Conservation (phyloP, 1,140 invertebrate species). For the Pectinophora gossypiella region DNA sequence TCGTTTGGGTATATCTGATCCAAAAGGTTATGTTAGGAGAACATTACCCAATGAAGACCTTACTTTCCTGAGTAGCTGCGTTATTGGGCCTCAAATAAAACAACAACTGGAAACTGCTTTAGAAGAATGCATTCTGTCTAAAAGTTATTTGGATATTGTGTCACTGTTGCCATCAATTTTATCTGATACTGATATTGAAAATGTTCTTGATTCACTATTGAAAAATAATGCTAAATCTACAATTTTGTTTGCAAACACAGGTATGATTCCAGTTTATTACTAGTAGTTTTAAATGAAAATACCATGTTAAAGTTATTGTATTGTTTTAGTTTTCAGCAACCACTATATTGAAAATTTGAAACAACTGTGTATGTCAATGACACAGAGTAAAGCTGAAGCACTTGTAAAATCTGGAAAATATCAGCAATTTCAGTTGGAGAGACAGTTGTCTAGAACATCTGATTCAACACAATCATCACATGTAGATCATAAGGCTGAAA, state of each 20-base stretch:
- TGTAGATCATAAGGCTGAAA: constrained; percentile 81
- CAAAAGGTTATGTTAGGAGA: constrained; percentile 88
- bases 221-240: constrained; percentile 73
- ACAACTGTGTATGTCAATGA: constrained; percentile 81
- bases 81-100: constrained; percentile 83
- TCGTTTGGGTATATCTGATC: constrained; percentile 92
- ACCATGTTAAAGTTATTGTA: constrained; percentile 42
- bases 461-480: constrained; percentile 51
- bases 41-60: constrained; percentile 85
- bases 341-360: constrained; percentile 83
- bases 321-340: constrained; percentile 74
- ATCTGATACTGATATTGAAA: constrained; percentile 83
- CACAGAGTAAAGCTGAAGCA: constrained; percentile 84
- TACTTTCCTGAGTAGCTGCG: constrained; percentile 85
- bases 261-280: constrained; percentile 44
- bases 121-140: constrained; percentile 87
- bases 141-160: constrained; percentile 87
- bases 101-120: constrained; percentile 89
- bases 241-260: constrained; percentile 75
- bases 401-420: constrained; percentile 81
- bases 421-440: constrained; percentile 78
- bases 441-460: constrained; percentile 74
- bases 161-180: constrained; percentile 88
- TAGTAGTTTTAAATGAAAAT: neutral
- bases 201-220: constrained; percentile 81